Conservation (phyloP, 2,888 invertebrate species). For the Alentia gelatinosa region DNA sequence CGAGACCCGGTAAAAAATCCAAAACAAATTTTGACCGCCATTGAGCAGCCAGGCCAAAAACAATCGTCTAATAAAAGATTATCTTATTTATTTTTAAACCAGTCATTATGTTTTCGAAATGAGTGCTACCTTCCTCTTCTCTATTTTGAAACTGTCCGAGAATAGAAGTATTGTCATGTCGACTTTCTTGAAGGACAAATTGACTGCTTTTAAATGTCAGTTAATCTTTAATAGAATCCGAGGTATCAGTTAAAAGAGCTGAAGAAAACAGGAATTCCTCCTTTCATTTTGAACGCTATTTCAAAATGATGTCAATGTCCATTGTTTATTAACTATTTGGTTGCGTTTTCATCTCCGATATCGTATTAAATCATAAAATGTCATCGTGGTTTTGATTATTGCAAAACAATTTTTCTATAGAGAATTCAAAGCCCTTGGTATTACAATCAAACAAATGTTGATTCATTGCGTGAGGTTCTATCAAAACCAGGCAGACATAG, state of each 20-base stretch:
- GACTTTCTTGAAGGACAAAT: neutral
- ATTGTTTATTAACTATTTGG: too few relatives aligned
- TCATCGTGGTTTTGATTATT: too few relatives aligned
- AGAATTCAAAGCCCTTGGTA: too few relatives aligned
- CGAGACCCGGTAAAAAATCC: neutral
- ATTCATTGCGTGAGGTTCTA: too few relatives aligned
- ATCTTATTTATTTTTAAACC: neutral
- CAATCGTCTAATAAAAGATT: neutral
- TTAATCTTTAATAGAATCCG: neutral
- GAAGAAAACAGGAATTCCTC: neutral
- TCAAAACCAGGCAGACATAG: too few relatives aligned
- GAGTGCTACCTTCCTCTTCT: neutral
- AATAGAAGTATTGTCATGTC: neutral
- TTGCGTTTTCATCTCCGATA: too few relatives aligned
- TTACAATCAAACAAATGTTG: too few relatives aligned
- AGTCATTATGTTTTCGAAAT: neutral
- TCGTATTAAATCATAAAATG: too few relatives aligned
- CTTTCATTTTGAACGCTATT: too few relatives aligned
- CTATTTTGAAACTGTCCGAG: neutral
- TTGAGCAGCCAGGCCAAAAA: neutral
- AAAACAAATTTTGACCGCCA: constrained; percentile 7
- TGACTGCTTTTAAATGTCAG: neutral
- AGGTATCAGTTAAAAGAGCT: neutral
- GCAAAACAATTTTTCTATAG: too few relatives aligned
- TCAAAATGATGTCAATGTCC: too few relatives aligned